Evolutionary conservation across 2,797 vertebrate genomes (phyloP).

Genomic region (Anableps anableps): DNA sequence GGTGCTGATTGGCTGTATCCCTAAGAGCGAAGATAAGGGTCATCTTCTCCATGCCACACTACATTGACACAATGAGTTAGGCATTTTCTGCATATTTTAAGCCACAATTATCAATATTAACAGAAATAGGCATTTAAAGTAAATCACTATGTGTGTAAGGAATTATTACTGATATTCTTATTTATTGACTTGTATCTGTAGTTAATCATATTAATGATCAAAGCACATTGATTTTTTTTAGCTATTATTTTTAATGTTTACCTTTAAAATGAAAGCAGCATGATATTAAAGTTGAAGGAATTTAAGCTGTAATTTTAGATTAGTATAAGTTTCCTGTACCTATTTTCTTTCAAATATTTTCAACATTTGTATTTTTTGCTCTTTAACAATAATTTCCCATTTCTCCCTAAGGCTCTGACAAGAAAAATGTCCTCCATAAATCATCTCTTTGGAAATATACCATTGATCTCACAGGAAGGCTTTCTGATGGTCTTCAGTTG

Average conservation of each 20-base stretch:
- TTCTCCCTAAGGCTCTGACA: constrained; percentile 20
- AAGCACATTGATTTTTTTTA: neutral
- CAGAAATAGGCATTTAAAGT: neutral
- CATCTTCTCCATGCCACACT: too few species aligned
- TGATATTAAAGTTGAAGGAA: neutral
- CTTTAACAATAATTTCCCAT: neutral
- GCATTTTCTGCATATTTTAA: too few species aligned
- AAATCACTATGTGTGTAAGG: neutral
- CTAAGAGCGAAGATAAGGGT: too few species aligned
- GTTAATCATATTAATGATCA: neutral
- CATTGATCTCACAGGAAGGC: constrained; percentile 45
- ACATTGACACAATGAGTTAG: too few species aligned
- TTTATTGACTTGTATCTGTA: neutral
- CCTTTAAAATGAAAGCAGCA: neutral
- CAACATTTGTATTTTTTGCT: neutral
- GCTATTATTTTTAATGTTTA: neutral
- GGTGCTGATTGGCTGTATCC: neutral
- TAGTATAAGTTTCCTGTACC: neutral
- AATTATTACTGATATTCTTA: neutral
- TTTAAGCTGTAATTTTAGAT: neutral
- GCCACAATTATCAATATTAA: neutral
- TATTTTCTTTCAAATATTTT: neutral
- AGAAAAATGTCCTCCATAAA: constrained; percentile 52
- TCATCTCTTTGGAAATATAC: constrained; percentile 19
- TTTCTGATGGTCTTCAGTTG: constrained; percentile 50